Percentiles rank a stretch among this genome's conserved stretches.
Conservation (phyloP, 2,113 vertebrate genomes). For the Megaleporinus macrocephalus region DNA sequence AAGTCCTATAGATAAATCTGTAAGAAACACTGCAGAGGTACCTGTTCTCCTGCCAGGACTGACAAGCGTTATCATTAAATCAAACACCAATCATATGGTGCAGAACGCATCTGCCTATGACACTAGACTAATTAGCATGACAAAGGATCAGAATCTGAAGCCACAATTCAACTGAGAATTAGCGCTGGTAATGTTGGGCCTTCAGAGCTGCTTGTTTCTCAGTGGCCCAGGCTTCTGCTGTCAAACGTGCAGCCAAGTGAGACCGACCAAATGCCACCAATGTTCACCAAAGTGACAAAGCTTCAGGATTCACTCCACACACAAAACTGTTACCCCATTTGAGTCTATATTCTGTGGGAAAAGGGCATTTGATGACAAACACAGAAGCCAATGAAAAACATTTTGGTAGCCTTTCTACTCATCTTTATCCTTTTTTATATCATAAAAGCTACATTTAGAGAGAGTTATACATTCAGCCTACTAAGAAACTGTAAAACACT, state of each 20-base stretch:
- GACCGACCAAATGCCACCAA: slow-evolving; percentile 12
- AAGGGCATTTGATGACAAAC: background rate
- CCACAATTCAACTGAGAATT: background rate
- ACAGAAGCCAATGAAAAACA: background rate
- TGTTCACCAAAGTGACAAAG: background rate
- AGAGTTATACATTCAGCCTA: too few relatives aligned
- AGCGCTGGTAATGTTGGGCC: background rate
- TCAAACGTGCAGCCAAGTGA: slow-evolving; percentile 6
- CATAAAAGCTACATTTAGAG: too few relatives aligned
- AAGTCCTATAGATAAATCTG: background rate
- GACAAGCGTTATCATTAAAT: background rate
- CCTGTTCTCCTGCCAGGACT: slow-evolving; percentile 50
- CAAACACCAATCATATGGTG: background rate
- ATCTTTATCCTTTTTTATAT: too few relatives aligned
- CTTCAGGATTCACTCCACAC: background rate
- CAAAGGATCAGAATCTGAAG: background rate
- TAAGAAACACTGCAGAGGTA: slow-evolving; percentile 28
- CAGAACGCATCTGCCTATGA: background rate
- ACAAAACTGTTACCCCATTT: background rate
- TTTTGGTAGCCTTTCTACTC: background rate
- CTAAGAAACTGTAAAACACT: too few relatives aligned
- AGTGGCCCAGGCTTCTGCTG: slow-evolving; percentile 7
- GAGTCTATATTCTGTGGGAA: background rate
- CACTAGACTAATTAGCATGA: background rate
- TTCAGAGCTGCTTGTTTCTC: slow-evolving; percentile 2